Evolutionary conservation across 2,797 vertebrate species (phyloP).

Genomic region (Ispidina lecontei): DNA sequence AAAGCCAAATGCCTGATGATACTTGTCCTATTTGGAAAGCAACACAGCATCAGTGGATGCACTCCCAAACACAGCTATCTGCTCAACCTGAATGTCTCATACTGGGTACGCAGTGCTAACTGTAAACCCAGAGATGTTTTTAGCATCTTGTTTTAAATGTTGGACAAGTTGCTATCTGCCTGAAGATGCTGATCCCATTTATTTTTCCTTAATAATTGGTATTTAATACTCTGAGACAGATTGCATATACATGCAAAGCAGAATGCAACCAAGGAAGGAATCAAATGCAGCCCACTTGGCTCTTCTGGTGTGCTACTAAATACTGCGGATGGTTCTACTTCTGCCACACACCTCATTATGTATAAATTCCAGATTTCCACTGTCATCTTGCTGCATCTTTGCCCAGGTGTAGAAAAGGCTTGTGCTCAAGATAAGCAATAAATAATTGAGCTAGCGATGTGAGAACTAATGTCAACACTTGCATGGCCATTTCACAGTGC

Average conservation of each 20-base stretch:
- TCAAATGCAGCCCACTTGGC: neutral
- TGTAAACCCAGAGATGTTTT: neutral
- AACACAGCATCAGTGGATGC: neutral
- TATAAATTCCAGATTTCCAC: constrained; percentile 6
- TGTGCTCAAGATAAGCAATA: neutral
- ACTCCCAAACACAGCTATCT: neutral
- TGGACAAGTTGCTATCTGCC: neutral
- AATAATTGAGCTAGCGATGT: constrained; percentile 13
- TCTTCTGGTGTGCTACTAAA: neutral
- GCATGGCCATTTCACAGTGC: neutral
- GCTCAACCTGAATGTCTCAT: neutral
- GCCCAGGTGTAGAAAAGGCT: neutral
- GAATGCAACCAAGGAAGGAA: neutral
- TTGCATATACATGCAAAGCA: neutral
- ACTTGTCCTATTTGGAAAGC: neutral
- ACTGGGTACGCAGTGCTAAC: neutral
- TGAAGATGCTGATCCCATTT: neutral
- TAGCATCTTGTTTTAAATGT: neutral
- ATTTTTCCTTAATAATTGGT: neutral
- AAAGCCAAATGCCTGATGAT: neutral
- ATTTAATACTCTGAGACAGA: neutral
- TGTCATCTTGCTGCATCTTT: neutral
- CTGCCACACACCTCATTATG: neutral
- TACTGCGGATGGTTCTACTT: neutral
- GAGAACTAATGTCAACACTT: neutral